phyloP scores from a whole-genome alignment of 2,113 vertebrate species.

The Halichoeres trimaculatus region DNA sequence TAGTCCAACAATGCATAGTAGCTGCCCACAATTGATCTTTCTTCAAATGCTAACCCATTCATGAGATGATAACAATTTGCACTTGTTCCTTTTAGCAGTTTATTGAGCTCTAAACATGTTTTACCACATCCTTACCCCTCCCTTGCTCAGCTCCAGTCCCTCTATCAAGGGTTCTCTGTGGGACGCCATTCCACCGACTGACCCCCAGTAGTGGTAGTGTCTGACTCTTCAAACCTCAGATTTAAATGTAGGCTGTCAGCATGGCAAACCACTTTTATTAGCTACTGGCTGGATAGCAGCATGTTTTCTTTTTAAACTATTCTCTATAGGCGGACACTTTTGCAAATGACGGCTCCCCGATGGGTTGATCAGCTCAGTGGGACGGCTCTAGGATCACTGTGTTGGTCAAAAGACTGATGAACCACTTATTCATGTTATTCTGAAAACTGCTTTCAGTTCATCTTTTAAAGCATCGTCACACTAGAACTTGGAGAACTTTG shows the following conservation, averaged over 20 bases:
- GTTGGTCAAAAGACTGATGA: slow-evolving; percentile 21
- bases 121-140: slow-evolving; percentile 45
- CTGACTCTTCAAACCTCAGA: slow-evolving; percentile 92
- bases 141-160: slow-evolving; percentile 73
- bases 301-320: slow-evolving; percentile 45
- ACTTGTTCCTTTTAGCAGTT: slow-evolving; percentile 56
- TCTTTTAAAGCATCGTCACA: background rate
- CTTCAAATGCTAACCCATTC: slow-evolving; percentile 4
- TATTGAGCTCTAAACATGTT: slow-evolving; percentile 41
- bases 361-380: slow-evolving; percentile 6
- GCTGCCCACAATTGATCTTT: slow-evolving; percentile 35
- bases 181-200: slow-evolving; percentile 91
- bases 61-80: slow-evolving; percentile 53
- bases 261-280: slow-evolving; percentile 67
- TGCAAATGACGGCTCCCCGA: slow-evolving; percentile 28
- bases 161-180: slow-evolving; percentile 86
- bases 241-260: slow-evolving; percentile 88
- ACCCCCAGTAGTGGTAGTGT: slow-evolving; percentile 90
- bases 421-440: background rate
- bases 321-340: slow-evolving; percentile 43
- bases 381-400: slow-evolving; percentile 19
- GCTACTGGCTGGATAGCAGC: slow-evolving; percentile 57
- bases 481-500: background rate
- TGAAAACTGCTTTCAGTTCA: slow-evolving; percentile 2
- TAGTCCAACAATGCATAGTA: slow-evolving; percentile 50